Base-by-base conservation (phyloP, 2,797 vertebrate genomes). In the Poecilia picta region DNA sequence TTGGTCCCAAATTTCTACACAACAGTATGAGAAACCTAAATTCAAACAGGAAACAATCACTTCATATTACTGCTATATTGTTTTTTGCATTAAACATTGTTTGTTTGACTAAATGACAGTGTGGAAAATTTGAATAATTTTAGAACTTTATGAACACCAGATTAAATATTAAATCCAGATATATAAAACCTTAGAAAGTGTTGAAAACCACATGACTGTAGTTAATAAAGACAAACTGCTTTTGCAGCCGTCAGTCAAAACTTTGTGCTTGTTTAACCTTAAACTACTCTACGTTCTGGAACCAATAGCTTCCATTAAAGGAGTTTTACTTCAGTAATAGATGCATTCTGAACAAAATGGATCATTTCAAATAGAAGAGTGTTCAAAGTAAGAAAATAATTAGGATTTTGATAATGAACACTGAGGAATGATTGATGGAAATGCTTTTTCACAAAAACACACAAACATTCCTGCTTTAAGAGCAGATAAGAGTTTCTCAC, bases 401-500 rank as follows among this genome's bases (percentile, higher is more conserved):
- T 62, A 28, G 57, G 28, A 31, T 31, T 31, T 31, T 62, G n/a
- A 13, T 62, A 1, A 15, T 25, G 2, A 62, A 62, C 57, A 62
- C 28, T 16, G 15, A 62, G 57, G 57, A 62, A 33, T 62, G 28
- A 36, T 20, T 20, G 7, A 18, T 64, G 15, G 16, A 64, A 36
- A 64, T 66, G 62, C 28, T 64, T 64, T 64, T 33, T 64, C 6
- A 3, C 18, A 64, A 64, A 64, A 28, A 47, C 45, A 47, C 71
- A 49, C 64, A 28, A 74, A 66, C n/a, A 49, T 80, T 74, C 76
- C 12, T 36, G 0, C 31, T n/a, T 43, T 0, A 75, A n/a, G 49
- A 78, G 77, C 33, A 73, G 71, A 45, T 66, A 25, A 18, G 7
- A 68, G 59, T 31, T 77, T 46, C 89, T 90, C 76, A 94, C 95